Evolutionary conservation across 1,140 invertebrate genomes (phyloP).

Genomic region (Ceratoteleas bidentatus): DNA sequence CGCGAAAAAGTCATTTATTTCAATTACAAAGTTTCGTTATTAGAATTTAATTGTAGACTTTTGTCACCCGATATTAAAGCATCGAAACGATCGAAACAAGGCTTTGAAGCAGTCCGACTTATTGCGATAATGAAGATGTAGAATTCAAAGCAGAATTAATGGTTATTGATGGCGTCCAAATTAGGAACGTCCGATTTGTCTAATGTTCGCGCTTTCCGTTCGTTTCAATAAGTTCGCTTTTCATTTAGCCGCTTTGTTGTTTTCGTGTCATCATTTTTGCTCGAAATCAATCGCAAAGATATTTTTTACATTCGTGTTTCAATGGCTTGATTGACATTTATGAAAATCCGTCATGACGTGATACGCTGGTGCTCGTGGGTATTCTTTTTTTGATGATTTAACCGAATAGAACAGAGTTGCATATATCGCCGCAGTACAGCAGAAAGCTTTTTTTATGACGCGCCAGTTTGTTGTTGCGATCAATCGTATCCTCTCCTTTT

Average conservation of each 20-base stretch:
- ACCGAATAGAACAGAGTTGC: conserved; percentile 49
- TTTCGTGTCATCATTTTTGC: background rate
- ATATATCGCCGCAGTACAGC: conserved; percentile 42
- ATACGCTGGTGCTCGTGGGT: conserved; percentile 35
- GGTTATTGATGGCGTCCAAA: conserved; percentile 16
- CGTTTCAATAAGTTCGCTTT: background rate
- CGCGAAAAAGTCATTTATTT: conserved; percentile 52
- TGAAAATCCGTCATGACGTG: conserved; percentile 25
- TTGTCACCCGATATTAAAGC: conserved; percentile 27
- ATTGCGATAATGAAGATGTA: conserved; percentile 18
- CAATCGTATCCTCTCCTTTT: conserved; percentile 32
- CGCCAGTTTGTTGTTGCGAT: conserved; percentile 38
- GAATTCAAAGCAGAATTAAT: conserved; percentile 20
- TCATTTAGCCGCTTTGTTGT: background rate
- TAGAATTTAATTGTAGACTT: conserved; percentile 41
- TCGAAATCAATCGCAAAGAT: conserved; percentile 6
- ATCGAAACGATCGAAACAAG: conserved; percentile 23
- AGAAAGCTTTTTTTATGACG: conserved; percentile 41
- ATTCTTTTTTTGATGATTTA: conserved; percentile 31
- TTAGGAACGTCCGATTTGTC: background rate
- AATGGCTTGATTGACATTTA: conserved; percentile 40
- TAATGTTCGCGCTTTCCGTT: conserved; percentile 1
- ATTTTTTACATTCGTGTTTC: conserved; percentile 27
- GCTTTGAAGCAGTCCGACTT: conserved; percentile 12
- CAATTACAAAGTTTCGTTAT: conserved; percentile 52